Percentiles rank a stretch among this genome's conserved stretches.
These are phyloP conservation scores for Anodontia alba DNA, from an alignment of 2,888 invertebrate species.

Conservation along the genomic window DNA sequence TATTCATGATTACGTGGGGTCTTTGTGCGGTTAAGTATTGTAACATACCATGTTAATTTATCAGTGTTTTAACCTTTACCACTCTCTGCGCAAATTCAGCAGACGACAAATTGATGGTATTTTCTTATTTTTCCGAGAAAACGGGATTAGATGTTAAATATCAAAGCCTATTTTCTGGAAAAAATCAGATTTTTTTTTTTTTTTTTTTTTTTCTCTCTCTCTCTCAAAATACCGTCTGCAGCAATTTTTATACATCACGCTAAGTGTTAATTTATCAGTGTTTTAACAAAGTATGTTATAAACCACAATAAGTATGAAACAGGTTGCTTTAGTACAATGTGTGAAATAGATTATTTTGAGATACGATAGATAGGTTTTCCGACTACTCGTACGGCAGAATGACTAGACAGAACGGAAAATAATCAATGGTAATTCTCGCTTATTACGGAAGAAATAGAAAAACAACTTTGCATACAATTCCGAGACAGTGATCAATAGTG, in stretches of 20 bases:
- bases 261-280: not conserved
- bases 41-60: not conserved
- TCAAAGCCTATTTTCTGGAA: too few relatives aligned
- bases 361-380: not conserved
- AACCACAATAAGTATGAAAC: not conserved
- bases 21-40: too few relatives aligned
- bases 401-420: not conserved
- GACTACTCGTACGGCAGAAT: not conserved
- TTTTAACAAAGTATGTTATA: not conserved
- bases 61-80: not conserved
- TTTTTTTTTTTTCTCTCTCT: too few relatives aligned
- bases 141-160: too few relatives aligned
- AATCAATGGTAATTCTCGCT: slow-evolving; percentile 10
- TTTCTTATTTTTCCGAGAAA: too few relatives aligned
- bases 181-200: too few relatives aligned
- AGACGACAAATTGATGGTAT: too few relatives aligned
- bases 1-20: too few relatives aligned
- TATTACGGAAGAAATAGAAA: not conserved
- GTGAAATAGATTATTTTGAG: not conserved
- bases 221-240: too few relatives aligned
- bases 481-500: not conserved
- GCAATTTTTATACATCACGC: too few relatives aligned
- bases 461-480: not conserved
- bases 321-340: not conserved
- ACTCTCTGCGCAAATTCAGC: too few relatives aligned